These are phyloP conservation scores for Gerris lacustris DNA, from an alignment of 2,888 invertebrate species.

Conservation along the genomic window DNA sequence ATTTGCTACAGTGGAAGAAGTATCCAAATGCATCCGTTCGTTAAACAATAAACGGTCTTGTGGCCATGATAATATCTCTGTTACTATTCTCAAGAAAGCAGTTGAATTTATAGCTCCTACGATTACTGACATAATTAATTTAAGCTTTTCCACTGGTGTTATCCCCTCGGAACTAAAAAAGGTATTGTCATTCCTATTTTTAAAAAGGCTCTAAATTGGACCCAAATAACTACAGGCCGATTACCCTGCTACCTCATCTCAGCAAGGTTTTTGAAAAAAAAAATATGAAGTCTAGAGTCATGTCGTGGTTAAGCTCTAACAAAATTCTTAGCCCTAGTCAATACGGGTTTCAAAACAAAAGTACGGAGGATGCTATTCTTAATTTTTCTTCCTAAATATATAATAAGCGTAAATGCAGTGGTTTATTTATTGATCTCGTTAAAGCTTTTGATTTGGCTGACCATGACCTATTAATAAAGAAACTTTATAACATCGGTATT, in stretches of 20 bases:
- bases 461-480: no score
- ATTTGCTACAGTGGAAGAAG: neutral
- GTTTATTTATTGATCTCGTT: neutral
- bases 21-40: no score
- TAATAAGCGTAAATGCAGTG: neutral
- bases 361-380: neutral
- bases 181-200: neutral
- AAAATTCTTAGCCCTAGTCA: neutral
- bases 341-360: neutral
- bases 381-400: neutral
- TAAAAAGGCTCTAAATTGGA: neutral
- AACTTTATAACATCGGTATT: neutral
- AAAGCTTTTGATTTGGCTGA: neutral
- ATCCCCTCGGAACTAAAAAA: neutral
- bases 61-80: neutral
- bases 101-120: neutral
- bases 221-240: neutral
- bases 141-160: neutral
- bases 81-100: neutral
- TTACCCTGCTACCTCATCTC: neutral
- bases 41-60: no score
- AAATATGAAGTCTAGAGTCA: neutral
- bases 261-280: neutral
- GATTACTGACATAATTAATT: neutral
- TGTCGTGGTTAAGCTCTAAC: no score